Percentiles rank a stretch among this genome's conserved stretches.
Conservation (phyloP, 2,113 vertebrate genomes). For the Glaucidium brasilianum region DNA sequence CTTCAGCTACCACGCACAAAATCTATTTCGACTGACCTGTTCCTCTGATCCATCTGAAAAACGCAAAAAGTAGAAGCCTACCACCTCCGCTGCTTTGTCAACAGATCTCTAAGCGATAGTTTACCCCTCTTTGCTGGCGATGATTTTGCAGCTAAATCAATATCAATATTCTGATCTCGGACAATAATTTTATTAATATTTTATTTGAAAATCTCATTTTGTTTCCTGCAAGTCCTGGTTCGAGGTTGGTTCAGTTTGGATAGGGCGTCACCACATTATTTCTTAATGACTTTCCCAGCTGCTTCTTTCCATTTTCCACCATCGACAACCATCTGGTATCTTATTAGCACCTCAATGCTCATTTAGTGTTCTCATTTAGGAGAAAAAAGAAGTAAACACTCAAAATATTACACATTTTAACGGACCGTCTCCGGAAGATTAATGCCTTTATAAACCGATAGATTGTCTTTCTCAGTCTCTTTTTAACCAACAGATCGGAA, state of each 20-base stretch:
- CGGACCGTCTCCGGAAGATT: slow-evolving; percentile 1
- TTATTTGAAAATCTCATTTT: slow-evolving; percentile 79
- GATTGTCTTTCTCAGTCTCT: background rate
- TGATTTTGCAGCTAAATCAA: background rate
- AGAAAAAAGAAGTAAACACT: slow-evolving; percentile 71
- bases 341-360: slow-evolving; percentile 89
- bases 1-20: background rate
- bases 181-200: slow-evolving; percentile 81
- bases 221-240: slow-evolving; percentile 77
- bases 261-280: slow-evolving; percentile 88
- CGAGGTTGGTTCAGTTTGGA: slow-evolving; percentile 84
- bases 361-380: slow-evolving; percentile 78
- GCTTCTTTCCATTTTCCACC: slow-evolving; percentile 86
- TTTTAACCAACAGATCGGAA: background rate
- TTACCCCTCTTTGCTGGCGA: background rate
- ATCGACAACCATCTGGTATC: slow-evolving; percentile 88
- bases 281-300: slow-evolving; percentile 86
- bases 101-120: background rate
- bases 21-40: background rate
- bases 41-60: background rate
- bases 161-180: slow-evolving; percentile 52
- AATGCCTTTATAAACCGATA: slow-evolving; percentile 16
- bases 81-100: background rate
- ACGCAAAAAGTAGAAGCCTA: background rate
- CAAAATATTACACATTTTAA: slow-evolving; percentile 56